These are phyloP conservation scores for Channallabes apus DNA, from an alignment of 2,797 vertebrate species.

Conservation along the genomic window DNA sequence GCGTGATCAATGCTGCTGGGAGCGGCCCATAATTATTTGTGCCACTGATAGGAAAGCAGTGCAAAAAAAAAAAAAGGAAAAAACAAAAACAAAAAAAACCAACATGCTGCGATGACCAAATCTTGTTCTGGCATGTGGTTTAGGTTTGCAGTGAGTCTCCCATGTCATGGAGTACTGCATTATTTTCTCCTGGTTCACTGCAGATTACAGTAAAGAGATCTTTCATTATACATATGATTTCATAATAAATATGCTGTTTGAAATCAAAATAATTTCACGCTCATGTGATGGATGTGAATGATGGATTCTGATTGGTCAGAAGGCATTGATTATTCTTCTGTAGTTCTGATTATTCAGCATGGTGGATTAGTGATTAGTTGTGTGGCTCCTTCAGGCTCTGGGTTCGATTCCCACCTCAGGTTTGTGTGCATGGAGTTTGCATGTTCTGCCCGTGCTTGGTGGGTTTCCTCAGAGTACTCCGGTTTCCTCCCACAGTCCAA, in stretches of 20 bases:
- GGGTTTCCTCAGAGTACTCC: too few species aligned
- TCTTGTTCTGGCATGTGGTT: background rate
- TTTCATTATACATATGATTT: too few species aligned
- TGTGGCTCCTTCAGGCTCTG: too few species aligned
- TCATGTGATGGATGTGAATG: background rate
- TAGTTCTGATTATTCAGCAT: background rate
- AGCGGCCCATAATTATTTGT: constrained; percentile 65
- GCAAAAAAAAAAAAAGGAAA: constrained; percentile 29
- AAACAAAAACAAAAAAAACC: background rate
- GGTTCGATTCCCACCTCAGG: too few species aligned
- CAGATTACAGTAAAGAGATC: background rate
- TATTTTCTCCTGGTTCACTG: background rate
- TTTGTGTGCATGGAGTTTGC: too few species aligned
- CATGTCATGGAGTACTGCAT: background rate
- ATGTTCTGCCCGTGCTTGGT: too few species aligned
- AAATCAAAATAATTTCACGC: too few species aligned
- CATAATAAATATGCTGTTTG: background rate
- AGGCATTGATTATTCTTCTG: background rate
- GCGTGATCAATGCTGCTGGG: constrained; percentile 74
- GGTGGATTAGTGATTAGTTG: too few species aligned
- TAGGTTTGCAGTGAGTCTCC: background rate
- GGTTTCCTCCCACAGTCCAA: too few species aligned
- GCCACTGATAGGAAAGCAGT: constrained; percentile 56
- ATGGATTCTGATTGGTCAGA: background rate
- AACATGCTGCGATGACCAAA: constrained; percentile 39